Base-by-base conservation (phyloP, 2,113 vertebrate species). In the Bostrychus sinensis region DNA sequence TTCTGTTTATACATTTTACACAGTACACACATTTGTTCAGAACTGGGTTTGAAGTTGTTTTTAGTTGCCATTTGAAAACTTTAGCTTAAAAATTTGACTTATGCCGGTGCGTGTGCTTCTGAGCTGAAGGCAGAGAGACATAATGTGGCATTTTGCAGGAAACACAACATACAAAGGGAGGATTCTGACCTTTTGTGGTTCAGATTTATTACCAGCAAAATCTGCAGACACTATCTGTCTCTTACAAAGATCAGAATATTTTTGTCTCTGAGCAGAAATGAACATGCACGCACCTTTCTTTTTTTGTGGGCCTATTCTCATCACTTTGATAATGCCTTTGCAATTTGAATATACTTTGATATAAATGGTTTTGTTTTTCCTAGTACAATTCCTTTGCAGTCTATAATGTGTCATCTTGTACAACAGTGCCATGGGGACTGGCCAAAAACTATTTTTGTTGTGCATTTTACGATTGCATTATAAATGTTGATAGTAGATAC, bases 101-200 rank as follows among this genome's bases (percentile, higher is more conserved):
- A 55, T 3, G 17, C 3, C 7, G 56, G 6, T 26, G 7, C 56
- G 53, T 39, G 23, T 54, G 43, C 70, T 39, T 70, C 56, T 66
- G 34, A 70, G 70, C 45, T 66, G 25, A 76, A 75, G 67, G 75
- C 57, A 64, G 62, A 45, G 32, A 66, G 58, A 81, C 67, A 77
- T 78, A 75, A 81, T 80, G 63, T 83, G 84, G 77, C 88, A 88
- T 89, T 89, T 88, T 63, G 68, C 79, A 69, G 45, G 56, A 51
- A 78, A 56, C 62, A 66, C 65, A 78, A 78, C 71, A 66, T 66
- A 56, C 70, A 74, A 73, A 56, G 70, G 71, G 55, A 70, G 14
- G 42, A 81, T 48, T 81, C 57, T 88, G 75, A 89, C 86, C 86
- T 89, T 88, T 89, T 34, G 45, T 68, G 58, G 43, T 53, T 79